Base-by-base conservation (phyloP, 2,113 vertebrate genomes). In the Corythornis madagascariensis region DNA sequence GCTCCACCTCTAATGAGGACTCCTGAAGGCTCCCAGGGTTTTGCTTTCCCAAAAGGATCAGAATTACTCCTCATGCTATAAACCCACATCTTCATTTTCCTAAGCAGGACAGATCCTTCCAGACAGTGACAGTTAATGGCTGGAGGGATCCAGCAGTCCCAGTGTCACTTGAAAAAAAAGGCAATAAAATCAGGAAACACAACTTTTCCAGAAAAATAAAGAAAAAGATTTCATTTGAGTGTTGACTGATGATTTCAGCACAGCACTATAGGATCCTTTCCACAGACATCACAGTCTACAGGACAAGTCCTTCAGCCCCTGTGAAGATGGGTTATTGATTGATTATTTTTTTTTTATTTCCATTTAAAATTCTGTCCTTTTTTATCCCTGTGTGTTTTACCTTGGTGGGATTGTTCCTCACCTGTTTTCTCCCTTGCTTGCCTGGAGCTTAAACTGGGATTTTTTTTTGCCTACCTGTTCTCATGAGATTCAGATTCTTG, bases 241-340 rank as follows among this genome's bases (percentile, higher is more conserved):
- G 31, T 82, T 89, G 82, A 77, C 43, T 24, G n/a, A 33, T 63
- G 16, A 26, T 82, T 47, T 75, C 90, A 86, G 25, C 33, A 47
- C 35, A 82, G 47, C 31, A 26, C 29, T 59, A 16, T n/a, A 47
- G 33, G 31, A 64, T 72, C 42, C 25, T 63, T 89, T 77, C 67
- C 29, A 77, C 38, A 85, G 86, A 70, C 60, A 89, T 80, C 40
- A 80, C 40, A 79, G 67, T n/a, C 69, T 14, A 16, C 22, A 83
- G 76, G 29, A 83, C 7, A 73, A 85, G 60, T 66, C 73, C 52
- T 91, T 87, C 33, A 45, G 8, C 20, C 21, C 25, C 26, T 55
- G 33, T 89, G 71, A 90, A 93, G 93, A 83, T 80, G 16, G 52
- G n/a, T 33, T 91, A 83, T 91, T 91, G 78, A 94, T 93, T 93